Evolutionary conservation across 2,888 invertebrate species (phyloP).

Genomic region (Nyleta sp.): DNA sequence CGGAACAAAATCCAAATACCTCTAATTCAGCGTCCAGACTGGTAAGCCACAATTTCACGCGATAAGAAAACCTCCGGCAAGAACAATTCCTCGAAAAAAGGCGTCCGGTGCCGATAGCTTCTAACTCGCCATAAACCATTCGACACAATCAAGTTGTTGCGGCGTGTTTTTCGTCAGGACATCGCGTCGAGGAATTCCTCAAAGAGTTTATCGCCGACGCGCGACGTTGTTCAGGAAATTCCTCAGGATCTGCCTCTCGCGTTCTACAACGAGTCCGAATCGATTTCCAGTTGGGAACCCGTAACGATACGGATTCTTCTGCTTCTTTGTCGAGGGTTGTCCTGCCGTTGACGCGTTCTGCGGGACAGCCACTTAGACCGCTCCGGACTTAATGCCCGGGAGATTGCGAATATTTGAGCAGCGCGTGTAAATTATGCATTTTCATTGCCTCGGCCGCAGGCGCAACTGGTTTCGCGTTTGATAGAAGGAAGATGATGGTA

Average conservation of each 20-base stretch:
- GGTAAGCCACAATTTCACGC: not conserved
- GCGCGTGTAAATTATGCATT: constrained; percentile 42
- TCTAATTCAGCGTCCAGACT: not conserved
- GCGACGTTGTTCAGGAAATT: constrained; percentile 51
- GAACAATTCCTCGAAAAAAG: constrained; percentile 19
- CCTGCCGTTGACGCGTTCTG: constrained; percentile 29
- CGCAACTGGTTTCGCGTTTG: constrained; percentile 38
- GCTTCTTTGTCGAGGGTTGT: constrained; percentile 54
- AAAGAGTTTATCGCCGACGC: constrained; percentile 59
- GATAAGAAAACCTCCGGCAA: constrained; percentile 2
- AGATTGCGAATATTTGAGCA: constrained; percentile 37
- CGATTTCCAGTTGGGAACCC: constrained; percentile 67
- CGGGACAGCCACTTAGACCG: constrained; percentile 28
- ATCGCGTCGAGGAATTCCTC: constrained; percentile 64
- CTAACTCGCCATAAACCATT: constrained; percentile 72
- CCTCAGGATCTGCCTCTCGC: constrained; percentile 44
- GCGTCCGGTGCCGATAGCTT: constrained; percentile 66
- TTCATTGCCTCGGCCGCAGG: constrained; percentile 33
- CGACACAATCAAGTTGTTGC: constrained; percentile 70
- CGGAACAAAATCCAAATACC: no score
- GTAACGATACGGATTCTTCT: constrained; percentile 70
- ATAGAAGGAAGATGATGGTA: constrained; percentile 26
- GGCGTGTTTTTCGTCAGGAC: constrained; percentile 66
- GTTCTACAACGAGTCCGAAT: constrained; percentile 55
- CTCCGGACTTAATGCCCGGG: constrained; percentile 18